A percentile compares a stretch with the other conserved stretches of the same genome.
Conservation (phyloP, 2,888 invertebrate genomes). For the Caenorhabditis becei region DNA sequence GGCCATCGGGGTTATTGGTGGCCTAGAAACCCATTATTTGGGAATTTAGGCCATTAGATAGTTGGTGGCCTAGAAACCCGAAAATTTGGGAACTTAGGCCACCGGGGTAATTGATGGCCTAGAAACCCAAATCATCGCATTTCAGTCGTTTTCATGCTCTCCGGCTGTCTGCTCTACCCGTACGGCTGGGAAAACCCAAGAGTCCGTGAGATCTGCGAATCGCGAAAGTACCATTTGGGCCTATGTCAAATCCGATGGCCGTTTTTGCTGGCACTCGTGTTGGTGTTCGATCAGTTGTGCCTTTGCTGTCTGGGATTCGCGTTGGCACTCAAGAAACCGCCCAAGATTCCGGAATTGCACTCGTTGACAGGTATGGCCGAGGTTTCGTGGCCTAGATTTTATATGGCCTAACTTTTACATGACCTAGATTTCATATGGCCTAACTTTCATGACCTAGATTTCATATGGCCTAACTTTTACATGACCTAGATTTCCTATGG, state of each 20-base stretch:
- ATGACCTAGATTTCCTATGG: too few species aligned
- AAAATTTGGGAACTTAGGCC: too few species aligned
- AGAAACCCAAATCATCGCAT: conserved; percentile 17
- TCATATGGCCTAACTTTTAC: too few species aligned
- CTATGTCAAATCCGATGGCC: conserved; percentile 83
- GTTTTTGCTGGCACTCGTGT: conserved; percentile 82
- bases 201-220: conserved; percentile 82
- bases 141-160: conserved; percentile 82
- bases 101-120: too few species aligned
- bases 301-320: conserved; percentile 83
- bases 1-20: too few species aligned
- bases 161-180: conserved; percentile 83
- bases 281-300: conserved; percentile 83
- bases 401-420: too few species aligned
- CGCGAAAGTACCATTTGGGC: conserved; percentile 80
- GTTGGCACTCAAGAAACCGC: conserved; percentile 80
- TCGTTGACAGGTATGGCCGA: conserved; percentile 58
- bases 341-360: conserved; percentile 66
- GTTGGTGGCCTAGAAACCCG: too few species aligned
- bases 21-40: too few species aligned
- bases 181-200: conserved; percentile 82
- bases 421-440: too few species aligned
- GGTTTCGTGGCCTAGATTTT: too few species aligned
- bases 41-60: too few species aligned
- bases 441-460: too few species aligned